These are phyloP conservation scores for Zaprionus camerounensis DNA, from an alignment of 1,140 invertebrate species.

Conservation along the genomic window DNA sequence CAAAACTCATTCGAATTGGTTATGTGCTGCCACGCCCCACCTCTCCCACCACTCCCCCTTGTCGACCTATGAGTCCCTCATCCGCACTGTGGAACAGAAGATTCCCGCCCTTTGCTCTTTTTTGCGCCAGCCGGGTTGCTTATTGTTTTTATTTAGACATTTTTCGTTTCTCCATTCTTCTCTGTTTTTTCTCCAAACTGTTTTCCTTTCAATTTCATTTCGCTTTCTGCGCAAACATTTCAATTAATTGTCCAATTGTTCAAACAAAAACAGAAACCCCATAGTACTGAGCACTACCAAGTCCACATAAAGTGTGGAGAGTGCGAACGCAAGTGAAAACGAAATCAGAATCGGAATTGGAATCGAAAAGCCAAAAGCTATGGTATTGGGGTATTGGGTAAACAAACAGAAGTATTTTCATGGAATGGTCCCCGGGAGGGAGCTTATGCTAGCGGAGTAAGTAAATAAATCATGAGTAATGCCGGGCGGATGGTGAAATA, in stretches of 20 bases:
- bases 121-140: background rate
- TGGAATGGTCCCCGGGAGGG: slow-evolving; percentile 21
- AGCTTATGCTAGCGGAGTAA: slow-evolving; percentile 16
- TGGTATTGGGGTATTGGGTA: slow-evolving; percentile 30
- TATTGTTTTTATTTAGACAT: slow-evolving; percentile 7
- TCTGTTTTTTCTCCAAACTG: slow-evolving; percentile 27
- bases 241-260: slow-evolving; percentile 76
- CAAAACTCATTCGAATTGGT: slow-evolving; percentile 67
- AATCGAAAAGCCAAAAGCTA: background rate
- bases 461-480: slow-evolving; percentile 44
- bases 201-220: slow-evolving; percentile 40
- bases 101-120: background rate
- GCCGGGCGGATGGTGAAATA: slow-evolving; percentile 16
- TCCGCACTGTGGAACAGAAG: too few species aligned
- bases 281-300: background rate
- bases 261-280: slow-evolving; percentile 58
- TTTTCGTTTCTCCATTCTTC: slow-evolving; percentile 6
- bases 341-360: slow-evolving; percentile 17
- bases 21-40: slow-evolving; percentile 29
- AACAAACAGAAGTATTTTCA: slow-evolving; percentile 42
- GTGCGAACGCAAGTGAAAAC: slow-evolving; percentile 25
- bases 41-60: background rate
- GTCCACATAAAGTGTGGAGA: slow-evolving; percentile 6
- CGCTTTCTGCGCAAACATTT: slow-evolving; percentile 66
- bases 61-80: background rate